These are phyloP conservation scores for Ictalurus furcatus DNA, from an alignment of 2,113 vertebrate genomes.

Conservation along the genomic window DNA sequence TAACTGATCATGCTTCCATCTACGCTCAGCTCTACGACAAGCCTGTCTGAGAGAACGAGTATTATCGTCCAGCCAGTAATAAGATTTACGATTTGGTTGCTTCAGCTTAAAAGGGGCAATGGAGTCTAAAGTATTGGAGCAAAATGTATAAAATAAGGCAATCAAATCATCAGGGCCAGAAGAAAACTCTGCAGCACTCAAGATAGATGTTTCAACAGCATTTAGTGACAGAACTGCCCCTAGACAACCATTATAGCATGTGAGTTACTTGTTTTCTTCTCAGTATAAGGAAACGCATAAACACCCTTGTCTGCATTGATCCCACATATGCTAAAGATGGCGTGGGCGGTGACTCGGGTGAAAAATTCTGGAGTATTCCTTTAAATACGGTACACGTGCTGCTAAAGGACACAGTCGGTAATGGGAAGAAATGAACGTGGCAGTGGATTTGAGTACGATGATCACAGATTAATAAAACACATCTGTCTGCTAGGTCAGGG, in stretches of 20 bases:
- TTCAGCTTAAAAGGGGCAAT: too few species aligned
- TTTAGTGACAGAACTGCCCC: background rate
- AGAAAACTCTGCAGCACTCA: too few species aligned
- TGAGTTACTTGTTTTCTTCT: background rate
- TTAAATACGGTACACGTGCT: background rate
- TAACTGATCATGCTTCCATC: too few species aligned
- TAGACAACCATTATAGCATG: background rate
- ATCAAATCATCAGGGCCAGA: too few species aligned
- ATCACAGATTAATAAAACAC: constrained; percentile 33
- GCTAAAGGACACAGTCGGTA: constrained; percentile 5
- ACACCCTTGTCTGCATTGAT: background rate
- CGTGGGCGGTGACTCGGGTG: too few species aligned
- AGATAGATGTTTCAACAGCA: too few species aligned
- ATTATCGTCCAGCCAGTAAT: too few species aligned
- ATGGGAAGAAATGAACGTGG: background rate
- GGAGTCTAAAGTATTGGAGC: too few species aligned
- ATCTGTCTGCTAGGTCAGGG: constrained; percentile 27
- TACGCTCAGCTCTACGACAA: too few species aligned
- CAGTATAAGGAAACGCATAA: background rate
- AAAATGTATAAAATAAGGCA: too few species aligned
- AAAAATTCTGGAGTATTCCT: background rate
- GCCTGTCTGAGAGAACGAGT: too few species aligned
- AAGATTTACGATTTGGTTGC: too few species aligned
- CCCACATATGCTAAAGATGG: background rate
- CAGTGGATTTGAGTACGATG: constrained; percentile 24